Base-by-base conservation (phyloP, 30 jellyfish, hydroid and myxozoan species). In the Phacellophora camtschatica region DNA sequence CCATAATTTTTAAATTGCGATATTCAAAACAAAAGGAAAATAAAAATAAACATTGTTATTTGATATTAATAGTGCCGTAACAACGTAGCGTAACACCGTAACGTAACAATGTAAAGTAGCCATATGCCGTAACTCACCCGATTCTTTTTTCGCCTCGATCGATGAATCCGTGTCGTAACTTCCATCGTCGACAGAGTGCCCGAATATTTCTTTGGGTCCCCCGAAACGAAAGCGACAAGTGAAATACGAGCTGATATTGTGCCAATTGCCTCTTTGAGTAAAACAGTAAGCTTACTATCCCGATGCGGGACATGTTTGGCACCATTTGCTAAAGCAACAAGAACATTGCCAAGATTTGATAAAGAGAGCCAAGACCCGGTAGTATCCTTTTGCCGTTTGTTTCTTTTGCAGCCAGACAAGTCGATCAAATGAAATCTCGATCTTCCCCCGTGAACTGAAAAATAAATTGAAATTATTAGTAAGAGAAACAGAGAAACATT, bases 401-500 rank as follows among this genome's bases (percentile, higher is more conserved):
- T 72, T 37, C 96, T 81, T 16, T 85, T 79, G 88, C 98, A 92
- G 15, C 98, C 98, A 62, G 98, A 85, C 35, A 92, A 77, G 63
- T 92, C 98, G 50, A 92, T 85, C 39, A 92, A 53, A 65, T 92
- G 98, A 20, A 92, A 73, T 53, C 96, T 49, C 9, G 98, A 92
- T 3, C 98, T 84, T 4, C 98, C 98, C 39, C 98, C 98, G 55
- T 92, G 98, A 79, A 92, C 98, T 92, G 66, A 9, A 82, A 66
- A 51, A 20, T n/a, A n/a, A n/a, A n/a, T n/a, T n/a, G n/a, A n/a
- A n/a, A n/a, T n/a, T n/a, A n/a, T n/a, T n/a, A n/a, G n/a, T n/a
- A n/a, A n/a, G n/a, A n/a, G n/a, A n/a, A n/a, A n/a, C n/a, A n/a
- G n/a, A n/a, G n/a, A n/a, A n/a, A n/a, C n/a, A n/a, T n/a, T n/a